Evolutionary conservation across 2,797 vertebrate genomes (phyloP), one percentile per base, ranked within the genome.

Genomic region (Lithobates sylvaticus): DNA sequence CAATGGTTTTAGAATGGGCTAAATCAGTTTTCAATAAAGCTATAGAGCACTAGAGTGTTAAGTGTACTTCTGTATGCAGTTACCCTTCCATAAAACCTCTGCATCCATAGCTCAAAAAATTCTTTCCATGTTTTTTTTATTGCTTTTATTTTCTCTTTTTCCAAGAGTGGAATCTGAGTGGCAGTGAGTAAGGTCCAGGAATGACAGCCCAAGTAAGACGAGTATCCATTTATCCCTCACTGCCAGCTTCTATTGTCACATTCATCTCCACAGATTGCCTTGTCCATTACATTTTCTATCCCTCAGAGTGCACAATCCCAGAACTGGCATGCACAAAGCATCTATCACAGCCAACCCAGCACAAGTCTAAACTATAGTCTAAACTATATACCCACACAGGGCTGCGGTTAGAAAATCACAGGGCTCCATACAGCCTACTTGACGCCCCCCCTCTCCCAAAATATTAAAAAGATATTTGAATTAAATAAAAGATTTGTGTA

Each of bases 251-350:
- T 29, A 29, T 29, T 13, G 42, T 50, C 74, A 76, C 74, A 58
- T 47, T 76, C 39, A 42, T 76, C 74, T 58, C n/a, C 44, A 47
- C 42, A 21, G 36, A 26, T 50, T 76, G 47, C n/a, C 47, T 76
- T 54, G 47, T 58, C 15, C 74, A 76, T 54, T 74, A 74, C 21
- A n/a, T 36, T 70, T 70, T 70, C 68, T 12, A 70, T 70, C 68
- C 68, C 72, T 32, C 54, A 84, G 36, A 67, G 64, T 76, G 34
- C 72, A 84, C 82, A 84, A 76, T 73, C 23, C 76, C 82, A 9
- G 72, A 54, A 67, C 82, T 13, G 73, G 68, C 68, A 70, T 70
- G 68, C 67, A 29, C 67, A 29, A 29, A 29, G 32, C 13, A 69
- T 69, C 67, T 16, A 69, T 69, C 27, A 69, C 10, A 69, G 67